Evolutionary conservation across 2,888 invertebrate genomes (phyloP).

Genomic region (Dioctria rufipes): DNA sequence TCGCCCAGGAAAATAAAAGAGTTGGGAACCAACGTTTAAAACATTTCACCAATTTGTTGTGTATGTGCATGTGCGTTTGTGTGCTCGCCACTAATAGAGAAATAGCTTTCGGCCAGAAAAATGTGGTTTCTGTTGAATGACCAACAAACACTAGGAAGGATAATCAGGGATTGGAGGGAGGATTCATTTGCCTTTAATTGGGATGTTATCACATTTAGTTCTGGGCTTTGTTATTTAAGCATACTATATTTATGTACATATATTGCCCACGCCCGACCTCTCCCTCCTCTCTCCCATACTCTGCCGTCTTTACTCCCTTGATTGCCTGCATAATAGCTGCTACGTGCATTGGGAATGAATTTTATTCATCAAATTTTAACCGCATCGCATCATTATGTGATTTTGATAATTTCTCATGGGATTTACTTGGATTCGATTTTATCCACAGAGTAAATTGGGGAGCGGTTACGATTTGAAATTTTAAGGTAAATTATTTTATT

Average conservation of each 20-base stretch:
- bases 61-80: too few species aligned
- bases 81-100: not conserved
- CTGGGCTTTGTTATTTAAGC: not conserved
- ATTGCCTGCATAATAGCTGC: not conserved
- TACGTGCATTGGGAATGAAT: not conserved
- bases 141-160: not conserved
- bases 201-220: not conserved
- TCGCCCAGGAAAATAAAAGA: not conserved
- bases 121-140: not conserved
- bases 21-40: not conserved
- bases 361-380: not conserved
- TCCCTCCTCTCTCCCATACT: too few species aligned
- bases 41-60: not conserved
- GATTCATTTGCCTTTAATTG: not conserved
- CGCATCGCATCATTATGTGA: constrained; percentile 14
- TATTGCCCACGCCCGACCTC: too few species aligned
- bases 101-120: constrained; percentile 28
- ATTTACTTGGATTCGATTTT: too few species aligned
- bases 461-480: too few species aligned
- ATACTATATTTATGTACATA: not conserved
- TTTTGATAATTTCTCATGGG: not conserved
- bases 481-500: too few species aligned
- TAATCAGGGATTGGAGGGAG: not conserved
- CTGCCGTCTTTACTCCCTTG: too few species aligned
- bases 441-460: too few species aligned